These are phyloP conservation scores for Melanotus villosus DNA, from an alignment of 2,888 invertebrate species.

Conservation along the genomic window DNA sequence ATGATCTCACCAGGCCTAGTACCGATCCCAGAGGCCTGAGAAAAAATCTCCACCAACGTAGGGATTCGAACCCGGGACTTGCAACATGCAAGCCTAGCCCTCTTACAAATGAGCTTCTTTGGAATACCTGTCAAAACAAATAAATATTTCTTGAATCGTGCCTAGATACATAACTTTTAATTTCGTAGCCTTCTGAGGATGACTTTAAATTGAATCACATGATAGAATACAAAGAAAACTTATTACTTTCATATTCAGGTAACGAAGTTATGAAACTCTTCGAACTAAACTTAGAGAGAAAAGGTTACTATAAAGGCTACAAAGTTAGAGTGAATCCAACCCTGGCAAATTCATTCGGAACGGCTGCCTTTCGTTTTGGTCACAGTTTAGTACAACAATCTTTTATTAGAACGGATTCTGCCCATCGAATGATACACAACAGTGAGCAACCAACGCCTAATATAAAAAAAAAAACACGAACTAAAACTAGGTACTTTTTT, in stretches of 20 bases:
- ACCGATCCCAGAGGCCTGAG: too few relatives aligned
- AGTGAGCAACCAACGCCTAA: conserved; percentile 73
- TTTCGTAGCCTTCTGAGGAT: too few relatives aligned
- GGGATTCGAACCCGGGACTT: too few relatives aligned
- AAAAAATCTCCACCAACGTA: too few relatives aligned
- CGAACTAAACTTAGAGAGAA: conserved; percentile 77
- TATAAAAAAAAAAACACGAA: not conserved
- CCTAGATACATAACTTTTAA: too few relatives aligned
- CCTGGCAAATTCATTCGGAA: conserved; percentile 83
- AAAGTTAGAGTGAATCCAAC: conserved; percentile 80
- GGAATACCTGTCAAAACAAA: too few relatives aligned
- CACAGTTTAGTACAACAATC: conserved; percentile 88
- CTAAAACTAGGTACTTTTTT: conserved; percentile 46
- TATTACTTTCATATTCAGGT: conserved; percentile 72
- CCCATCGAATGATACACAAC: conserved; percentile 78
- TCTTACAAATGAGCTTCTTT: too few relatives aligned
- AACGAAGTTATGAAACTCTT: conserved; percentile 82
- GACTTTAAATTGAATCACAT: too few relatives aligned
- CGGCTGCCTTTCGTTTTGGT: conserved; percentile 89
- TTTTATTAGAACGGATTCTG: conserved; percentile 80
- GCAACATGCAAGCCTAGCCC: too few relatives aligned
- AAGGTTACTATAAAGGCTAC: conserved; percentile 82
- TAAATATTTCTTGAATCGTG: too few relatives aligned
- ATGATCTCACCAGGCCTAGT: too few relatives aligned
- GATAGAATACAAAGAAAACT: too few relatives aligned